Base-by-base conservation (phyloP, 2,797 vertebrate genomes). In the Sitta carolinensis region DNA sequence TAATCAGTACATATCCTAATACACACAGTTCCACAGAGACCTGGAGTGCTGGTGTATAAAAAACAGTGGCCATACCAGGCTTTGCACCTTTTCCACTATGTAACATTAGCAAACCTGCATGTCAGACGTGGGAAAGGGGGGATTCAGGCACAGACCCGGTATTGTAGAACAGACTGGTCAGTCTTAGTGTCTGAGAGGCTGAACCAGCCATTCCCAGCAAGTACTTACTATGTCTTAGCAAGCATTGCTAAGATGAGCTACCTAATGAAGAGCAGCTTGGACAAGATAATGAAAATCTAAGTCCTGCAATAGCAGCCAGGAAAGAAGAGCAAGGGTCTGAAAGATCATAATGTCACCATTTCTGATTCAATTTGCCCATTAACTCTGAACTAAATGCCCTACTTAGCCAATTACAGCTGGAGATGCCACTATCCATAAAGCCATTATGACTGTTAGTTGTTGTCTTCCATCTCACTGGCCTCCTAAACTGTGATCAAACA, bases 1-100 rank as follows among this genome's bases (percentile, higher is more conserved):
- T 18, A 54, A 63, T 23, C 40, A 54, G 32, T 21, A 25, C 45
- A 21, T 26, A 74, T 11, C 25, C 45, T 34, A 63, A 57, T 7
- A 42, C 15, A 58, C 8, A 51, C 8, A 32, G 11, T 16, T 34
- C 52, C 38, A 42, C 0, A 3, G 42, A 61, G 11, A 51, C 63
- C 16, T 0, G 0, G 19, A 50, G 14, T 47, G 58, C 29, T 47
- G 58, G 11, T 21, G 14, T 40, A 1, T 9, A 42, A 36, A 16
- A 3, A 54, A 30, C n/a, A 32, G 43, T 0, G 38, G 43, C 11
- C 38, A 27, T 3, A 19, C 3, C 52, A 67, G 38, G 7, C 38
- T 51, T 57, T 76, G 20, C 21, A 57, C 27, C 9, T 47, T 76
- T 55, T 62, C 30, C n/a, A 36, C n/a, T 17, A 43, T 0, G 0